Evolutionary conservation across 2,113 vertebrate species (phyloP).

Genomic region (Phoenicopterus ruber): DNA sequence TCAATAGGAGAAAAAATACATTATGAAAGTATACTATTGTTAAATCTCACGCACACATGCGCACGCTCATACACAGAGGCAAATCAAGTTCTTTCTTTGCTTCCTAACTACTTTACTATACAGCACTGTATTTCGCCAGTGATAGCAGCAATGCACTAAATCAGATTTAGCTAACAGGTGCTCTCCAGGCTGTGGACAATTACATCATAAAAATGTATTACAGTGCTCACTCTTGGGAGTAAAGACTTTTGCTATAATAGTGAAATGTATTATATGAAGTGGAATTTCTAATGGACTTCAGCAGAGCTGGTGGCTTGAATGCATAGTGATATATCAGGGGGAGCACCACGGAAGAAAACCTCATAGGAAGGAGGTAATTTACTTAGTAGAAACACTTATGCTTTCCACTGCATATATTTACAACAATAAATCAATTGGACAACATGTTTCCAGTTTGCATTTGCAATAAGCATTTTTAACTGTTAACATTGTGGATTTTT

Average conservation of each 20-base stretch:
- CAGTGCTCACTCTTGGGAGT: constrained; percentile 29
- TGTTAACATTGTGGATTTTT: constrained; percentile 5
- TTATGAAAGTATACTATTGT: background rate
- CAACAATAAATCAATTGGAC: constrained; percentile 55
- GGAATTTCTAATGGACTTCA: constrained; percentile 56
- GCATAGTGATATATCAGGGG: background rate
- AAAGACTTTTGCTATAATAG: constrained; percentile 31
- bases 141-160: constrained; percentile 9
- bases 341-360: background rate
- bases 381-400: constrained; percentile 28
- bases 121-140: background rate
- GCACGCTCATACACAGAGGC: accelerated
- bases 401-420: constrained; percentile 54
- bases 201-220: constrained; percentile 57
- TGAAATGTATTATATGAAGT: constrained; percentile 45
- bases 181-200: constrained; percentile 35
- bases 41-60: background rate
- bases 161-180: constrained; percentile 43
- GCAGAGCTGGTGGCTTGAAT: background rate
- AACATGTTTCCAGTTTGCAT: constrained; percentile 37
- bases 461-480: constrained; percentile 35
- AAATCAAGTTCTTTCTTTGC: background rate
- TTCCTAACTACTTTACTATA: background rate
- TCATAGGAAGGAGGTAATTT: constrained; percentile 43
- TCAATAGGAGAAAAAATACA: background rate